These are phyloP conservation scores for Caerostris extrusa DNA, from an alignment of 1,140 invertebrate species.

Conservation along the genomic window DNA sequence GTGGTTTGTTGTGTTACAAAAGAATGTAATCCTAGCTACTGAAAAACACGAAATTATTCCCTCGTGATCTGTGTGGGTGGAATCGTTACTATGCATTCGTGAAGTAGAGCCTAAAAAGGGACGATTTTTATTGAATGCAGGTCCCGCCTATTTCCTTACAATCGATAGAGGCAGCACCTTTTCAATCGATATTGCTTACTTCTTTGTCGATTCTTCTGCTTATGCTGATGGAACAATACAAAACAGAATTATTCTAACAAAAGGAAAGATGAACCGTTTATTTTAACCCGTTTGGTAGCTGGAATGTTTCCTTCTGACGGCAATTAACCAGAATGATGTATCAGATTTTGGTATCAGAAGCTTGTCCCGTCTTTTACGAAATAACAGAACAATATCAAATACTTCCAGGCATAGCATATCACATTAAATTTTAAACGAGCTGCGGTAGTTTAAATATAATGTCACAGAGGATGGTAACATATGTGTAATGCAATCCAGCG, in stretches of 20 bases:
- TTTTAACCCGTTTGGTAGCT: neutral
- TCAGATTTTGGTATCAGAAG: neutral
- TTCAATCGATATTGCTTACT: conserved; percentile 28
- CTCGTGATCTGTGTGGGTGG: neutral
- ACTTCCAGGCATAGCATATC: neutral
- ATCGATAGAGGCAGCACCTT: conserved; percentile 31
- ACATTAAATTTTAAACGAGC: neutral
- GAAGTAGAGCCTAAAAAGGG: neutral
- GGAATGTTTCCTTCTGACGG: neutral
- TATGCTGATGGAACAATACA: neutral
- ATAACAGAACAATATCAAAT: neutral
- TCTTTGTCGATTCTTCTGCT: neutral
- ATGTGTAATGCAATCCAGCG: too few species aligned
- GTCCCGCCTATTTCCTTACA: conserved; percentile 29
- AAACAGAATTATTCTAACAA: neutral
- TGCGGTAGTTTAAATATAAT: neutral
- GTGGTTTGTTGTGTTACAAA: neutral
- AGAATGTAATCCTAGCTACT: neutral
- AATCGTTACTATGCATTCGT: neutral
- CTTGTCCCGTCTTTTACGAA: neutral
- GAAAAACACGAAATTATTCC: neutral
- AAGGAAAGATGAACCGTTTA: neutral
- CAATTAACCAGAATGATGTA: neutral
- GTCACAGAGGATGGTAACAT: neutral
- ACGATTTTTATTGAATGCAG: conserved; percentile 21